These are phyloP conservation scores for Pteropus alecto DNA, from an alignment of 2,113 vertebrate species.

Conservation along the genomic window DNA sequence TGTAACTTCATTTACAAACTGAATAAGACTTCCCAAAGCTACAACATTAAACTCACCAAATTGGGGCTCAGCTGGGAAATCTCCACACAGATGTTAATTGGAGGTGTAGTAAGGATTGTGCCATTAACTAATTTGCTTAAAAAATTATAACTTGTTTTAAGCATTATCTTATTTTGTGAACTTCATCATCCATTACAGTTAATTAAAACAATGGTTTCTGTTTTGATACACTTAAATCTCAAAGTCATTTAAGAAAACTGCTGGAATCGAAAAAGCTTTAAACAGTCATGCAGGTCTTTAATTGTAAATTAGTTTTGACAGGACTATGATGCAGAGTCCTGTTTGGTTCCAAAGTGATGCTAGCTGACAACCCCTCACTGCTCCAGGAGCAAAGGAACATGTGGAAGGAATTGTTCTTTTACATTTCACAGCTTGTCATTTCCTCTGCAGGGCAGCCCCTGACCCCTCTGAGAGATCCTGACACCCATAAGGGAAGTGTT, in stretches of 20 bases:
- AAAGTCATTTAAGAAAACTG: constrained; percentile 86
- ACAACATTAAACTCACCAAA: not conserved
- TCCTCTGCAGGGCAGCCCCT: constrained; percentile 95
- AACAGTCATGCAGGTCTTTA: constrained; percentile 89
- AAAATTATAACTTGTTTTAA: not conserved
- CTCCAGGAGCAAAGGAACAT: constrained; percentile 93
- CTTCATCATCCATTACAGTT: not conserved
- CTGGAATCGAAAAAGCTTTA: constrained; percentile 89
- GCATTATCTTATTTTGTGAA: not conserved
- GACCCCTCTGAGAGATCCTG: constrained; percentile 93
- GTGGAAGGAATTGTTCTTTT: constrained; percentile 99
- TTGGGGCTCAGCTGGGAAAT: constrained; percentile 41
- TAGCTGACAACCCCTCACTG: constrained; percentile 90
- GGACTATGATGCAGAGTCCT: constrained; percentile 89
- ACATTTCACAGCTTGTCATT: constrained; percentile 99
- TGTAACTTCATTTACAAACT: constrained; percentile 41
- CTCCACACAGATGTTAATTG: constrained; percentile 7
- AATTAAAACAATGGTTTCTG: constrained; percentile 46
- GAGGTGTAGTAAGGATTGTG: not conserved
- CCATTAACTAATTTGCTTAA: not conserved
- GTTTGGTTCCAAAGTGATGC: constrained; percentile 91
- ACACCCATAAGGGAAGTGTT: constrained; percentile 95
- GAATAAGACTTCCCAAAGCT: constrained; percentile 23
- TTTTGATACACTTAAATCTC: constrained; percentile 82
- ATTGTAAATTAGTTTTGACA: constrained; percentile 97